phyloP scores from a whole-genome alignment of 2,113 vertebrate genomes.

The Nothocercus julius region DNA sequence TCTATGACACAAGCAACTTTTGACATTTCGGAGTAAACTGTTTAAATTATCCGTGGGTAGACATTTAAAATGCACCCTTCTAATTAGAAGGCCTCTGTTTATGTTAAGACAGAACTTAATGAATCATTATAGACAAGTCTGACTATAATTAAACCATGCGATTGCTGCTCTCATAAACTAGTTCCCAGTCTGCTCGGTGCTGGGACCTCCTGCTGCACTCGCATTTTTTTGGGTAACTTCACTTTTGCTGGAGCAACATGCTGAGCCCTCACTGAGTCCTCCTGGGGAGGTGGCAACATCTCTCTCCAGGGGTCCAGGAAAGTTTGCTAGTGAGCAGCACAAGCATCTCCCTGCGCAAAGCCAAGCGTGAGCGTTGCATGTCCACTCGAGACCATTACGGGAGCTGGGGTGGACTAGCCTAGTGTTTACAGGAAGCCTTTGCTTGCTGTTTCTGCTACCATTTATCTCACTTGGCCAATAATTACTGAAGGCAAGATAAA shows the following conservation, averaged over 20 bases:
- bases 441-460: background rate
- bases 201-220: background rate
- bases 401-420: rapidly evolving
- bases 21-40: slow-evolving; percentile 69
- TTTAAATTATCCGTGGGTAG: slow-evolving; percentile 56
- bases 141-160: slow-evolving; percentile 32
- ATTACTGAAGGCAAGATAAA: background rate
- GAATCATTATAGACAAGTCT: background rate
- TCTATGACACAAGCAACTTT: slow-evolving; percentile 35
- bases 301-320: background rate
- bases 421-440: background rate
- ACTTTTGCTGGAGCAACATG: background rate
- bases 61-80: slow-evolving; percentile 28
- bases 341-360: background rate
- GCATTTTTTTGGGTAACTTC: background rate
- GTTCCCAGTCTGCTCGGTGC: background rate
- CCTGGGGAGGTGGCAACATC: background rate
- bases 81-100: slow-evolving; percentile 65
- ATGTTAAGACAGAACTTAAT: slow-evolving; percentile 28
- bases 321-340: rapidly evolving
- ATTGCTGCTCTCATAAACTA: background rate
- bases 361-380: rapidly evolving
- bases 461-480: background rate
- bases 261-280: background rate
- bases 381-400: background rate